Evolutionary conservation across 2,797 vertebrate genomes (phyloP), one percentile per base, ranked within the genome.

Genomic region (Danio jaintianensis): DNA sequence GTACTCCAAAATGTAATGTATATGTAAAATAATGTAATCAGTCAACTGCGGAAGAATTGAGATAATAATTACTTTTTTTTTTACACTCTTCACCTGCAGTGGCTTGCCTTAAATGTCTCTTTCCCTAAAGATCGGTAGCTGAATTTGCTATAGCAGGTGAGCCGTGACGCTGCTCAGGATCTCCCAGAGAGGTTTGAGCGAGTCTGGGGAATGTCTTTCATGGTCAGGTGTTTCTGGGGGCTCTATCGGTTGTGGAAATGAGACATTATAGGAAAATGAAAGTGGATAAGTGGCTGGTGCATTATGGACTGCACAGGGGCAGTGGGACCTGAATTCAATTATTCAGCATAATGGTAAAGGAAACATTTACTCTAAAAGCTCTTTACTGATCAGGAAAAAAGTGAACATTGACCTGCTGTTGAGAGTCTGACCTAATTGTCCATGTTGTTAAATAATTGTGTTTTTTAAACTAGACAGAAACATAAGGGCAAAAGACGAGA

Each of bases 21-120:
- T n/a, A n/a, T n/a, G n/a, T 29, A 29, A 29, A 29, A 29, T 29
- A 29, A 29, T n/a, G n/a, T n/a, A n/a, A n/a, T n/a, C n/a, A n/a
- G n/a, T n/a, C n/a, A n/a, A n/a, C n/a, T n/a, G n/a, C n/a, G n/a
- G n/a, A n/a, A n/a, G n/a, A n/a, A n/a, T n/a, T n/a, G n/a, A n/a
- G n/a, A n/a, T n/a, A n/a, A n/a, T n/a, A n/a, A n/a, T n/a, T n/a
- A n/a, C n/a, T n/a, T n/a, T n/a, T n/a, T n/a, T n/a, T n/a, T n/a
- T n/a, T n/a, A n/a, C n/a, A n/a, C n/a, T n/a, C n/a, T n/a, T n/a
- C n/a, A n/a, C n/a, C n/a, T n/a, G n/a, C n/a, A n/a, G n/a, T n/a
- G n/a, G n/a, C n/a, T n/a, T n/a, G n/a, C n/a, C n/a, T n/a, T n/a
- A 76, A 85, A 69, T 70, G 69, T 42, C 76, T 75, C 55, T 61